Evolutionary conservation across 2,113 vertebrate species (phyloP), one percentile per base, ranked within the genome.

Genomic region (Aldabrachelys gigantea): DNA sequence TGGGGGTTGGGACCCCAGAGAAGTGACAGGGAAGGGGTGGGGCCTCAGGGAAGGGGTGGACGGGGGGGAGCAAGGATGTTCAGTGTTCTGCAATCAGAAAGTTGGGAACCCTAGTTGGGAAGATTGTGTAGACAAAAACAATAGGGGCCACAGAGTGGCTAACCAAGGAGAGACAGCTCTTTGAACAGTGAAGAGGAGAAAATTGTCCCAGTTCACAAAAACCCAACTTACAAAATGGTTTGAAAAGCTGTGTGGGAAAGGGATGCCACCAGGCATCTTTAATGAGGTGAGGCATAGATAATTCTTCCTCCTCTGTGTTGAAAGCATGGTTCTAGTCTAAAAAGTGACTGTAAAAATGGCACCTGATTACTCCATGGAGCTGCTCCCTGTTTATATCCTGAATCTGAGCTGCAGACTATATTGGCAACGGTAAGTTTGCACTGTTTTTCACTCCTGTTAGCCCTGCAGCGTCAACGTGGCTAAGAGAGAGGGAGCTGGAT

Each of bases 121-220:
- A 41, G 44, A 5, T 2, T 25, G 8, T 8, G 52, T 13, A 16
- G 65, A 38, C 2, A 57, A 54, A 16, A 27, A 25, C 31, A 0
- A 0, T 41, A n/a, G 38, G 24, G 50, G 44, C 8, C n/a, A 35
- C 41, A 0, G 0, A 88, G n/a, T 49, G 92, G 87, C 83, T 22
- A 17, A 0, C 56, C 75, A 44, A 12, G 50, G 16, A 14, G 25
- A 85, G 65, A 5, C 11, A 62, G 35, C 4, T 38, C 1, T 6
- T 2, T 5, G 9, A 1, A 13, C 11, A n/a, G 14, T 21, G 27
- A 41, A 76, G 7, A n/a, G 31, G 44, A 79, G 41, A 78, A 56
- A 11, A 8, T 6, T 57, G n/a, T 44, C 44, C n/a, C 62, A 16
- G 3, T 44, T 14, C 57, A 31, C 57, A 31, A 31, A 62, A 62